Base-by-base conservation (phyloP, 2,113 vertebrate genomes). In the Halichoerus grypus region DNA sequence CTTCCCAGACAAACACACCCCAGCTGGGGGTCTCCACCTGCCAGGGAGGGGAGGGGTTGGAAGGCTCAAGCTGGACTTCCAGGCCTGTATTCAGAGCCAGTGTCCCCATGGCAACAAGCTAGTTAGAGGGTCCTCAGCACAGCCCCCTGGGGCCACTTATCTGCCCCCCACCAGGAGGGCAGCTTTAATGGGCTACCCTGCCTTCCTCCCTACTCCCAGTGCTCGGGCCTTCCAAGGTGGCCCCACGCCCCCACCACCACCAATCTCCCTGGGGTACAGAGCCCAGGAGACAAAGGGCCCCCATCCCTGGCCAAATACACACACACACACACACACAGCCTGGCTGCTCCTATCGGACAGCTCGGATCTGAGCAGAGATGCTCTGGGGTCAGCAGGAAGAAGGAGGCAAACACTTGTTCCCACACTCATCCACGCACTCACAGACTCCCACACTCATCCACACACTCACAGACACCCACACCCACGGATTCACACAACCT, bases 91-190 rank as follows among this genome's bases (percentile, higher is more conserved):
- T 97, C 81, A 97, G 42, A 93, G 95, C 46, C 76, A 94, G 72
- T 49, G 36, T 98, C 94, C 67, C 97, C 97, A 98, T 98, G 96
- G 97, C 93, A 98, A 98, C 97, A 96, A 98, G 93, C 95, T 95
- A 97, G 97, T 97, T 97, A 98, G 81, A 95, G 91, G 96, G 94
- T 96, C 97, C 96, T 97, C 65, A 93, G 91, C 71, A 67, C 24
- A 1, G 82, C 91, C 93, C 33, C 93, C 94, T 97, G 95, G 94
- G 93, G 88, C 97, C 96, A 95, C 97, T 98, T 93, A 96, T 97
- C 91, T 89, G 46, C n/a, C 82, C 83, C 71, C 36, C 63, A 82
- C 53, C 65, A 84, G 91, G 55, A 96, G 80, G 84, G 94, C 69
- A 55, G 67, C 79, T 72, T 91, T 96, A 97, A 97, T 95, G 88